Percentiles rank a stretch among this genome's conserved stretches.
Evolutionary conservation across 2,888 invertebrate species (phyloP).

Genomic region (Stratiomys singularior): DNA sequence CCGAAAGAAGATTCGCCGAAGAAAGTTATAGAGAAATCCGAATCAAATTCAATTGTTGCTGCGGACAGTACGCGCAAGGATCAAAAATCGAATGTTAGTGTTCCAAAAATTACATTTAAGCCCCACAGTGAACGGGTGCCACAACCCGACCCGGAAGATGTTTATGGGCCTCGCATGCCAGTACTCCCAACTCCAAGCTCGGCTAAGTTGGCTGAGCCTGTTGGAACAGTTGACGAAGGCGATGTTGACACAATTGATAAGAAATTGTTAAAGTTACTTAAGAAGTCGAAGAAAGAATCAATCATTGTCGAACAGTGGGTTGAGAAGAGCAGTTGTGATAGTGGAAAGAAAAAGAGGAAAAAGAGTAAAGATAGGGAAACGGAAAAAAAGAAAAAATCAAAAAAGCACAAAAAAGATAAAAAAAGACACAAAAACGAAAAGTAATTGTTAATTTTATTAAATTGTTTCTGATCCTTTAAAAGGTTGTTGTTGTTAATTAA

Average conservation of each 20-base stretch:
- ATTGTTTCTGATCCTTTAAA: no score
- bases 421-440: conserved; percentile 47
- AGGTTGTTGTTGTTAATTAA: no score
- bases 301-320: conserved; percentile 56
- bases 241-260: conserved; percentile 39
- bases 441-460: no score
- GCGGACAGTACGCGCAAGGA: no score
- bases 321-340: conserved; percentile 53
- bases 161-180: conserved; percentile 60
- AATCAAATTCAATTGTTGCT: no score
- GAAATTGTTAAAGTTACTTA: conserved; percentile 49
- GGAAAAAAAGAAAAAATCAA: conserved; percentile 53
- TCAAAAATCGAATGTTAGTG: not conserved
- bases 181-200: not conserved
- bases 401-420: conserved; percentile 53
- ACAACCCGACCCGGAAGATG: conserved; percentile 32
- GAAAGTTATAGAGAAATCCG: not conserved
- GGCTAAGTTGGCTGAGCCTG: not conserved
- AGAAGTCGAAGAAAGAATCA: conserved; percentile 49
- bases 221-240: not conserved
- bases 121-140: conserved; percentile 7
- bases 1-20: not conserved
- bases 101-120: conserved; percentile 30
- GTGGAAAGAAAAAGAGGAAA: conserved; percentile 48
- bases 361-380: conserved; percentile 49